phyloP scores from a whole-genome alignment of 2,113 vertebrate genomes.

The Rhineura floridana region DNA sequence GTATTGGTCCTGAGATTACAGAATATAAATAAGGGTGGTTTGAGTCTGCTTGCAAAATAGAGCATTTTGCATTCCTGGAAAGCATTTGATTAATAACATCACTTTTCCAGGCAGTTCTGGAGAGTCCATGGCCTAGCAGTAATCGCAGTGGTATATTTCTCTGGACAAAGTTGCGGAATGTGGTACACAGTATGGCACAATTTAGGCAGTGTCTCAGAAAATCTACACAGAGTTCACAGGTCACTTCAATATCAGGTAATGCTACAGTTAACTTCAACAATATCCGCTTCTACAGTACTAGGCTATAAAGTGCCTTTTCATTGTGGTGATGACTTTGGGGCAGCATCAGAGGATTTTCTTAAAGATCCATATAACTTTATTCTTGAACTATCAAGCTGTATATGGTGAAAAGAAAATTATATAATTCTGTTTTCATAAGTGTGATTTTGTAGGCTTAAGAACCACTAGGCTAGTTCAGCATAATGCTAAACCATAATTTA shows the following conservation, averaged over 20 bases:
- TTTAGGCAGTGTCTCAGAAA: conserved; percentile 85
- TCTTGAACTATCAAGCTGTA: conserved; percentile 1
- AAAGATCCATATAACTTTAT: conserved; percentile 11
- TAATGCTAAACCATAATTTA: too few species aligned
- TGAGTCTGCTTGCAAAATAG: neutral
- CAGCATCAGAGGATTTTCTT: neutral
- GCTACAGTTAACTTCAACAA: conserved; percentile 14
- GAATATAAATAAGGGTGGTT: neutral
- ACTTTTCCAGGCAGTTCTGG: conserved; percentile 87
- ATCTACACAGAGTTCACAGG: conserved; percentile 61
- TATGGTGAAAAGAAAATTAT: conserved; percentile 16
- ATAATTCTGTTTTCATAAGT: conserved; percentile 8
- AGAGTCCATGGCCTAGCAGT: conserved; percentile 93
- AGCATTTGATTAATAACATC: neutral
- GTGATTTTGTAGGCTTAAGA: conserved; percentile 1
- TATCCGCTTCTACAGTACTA: conserved; percentile 44
- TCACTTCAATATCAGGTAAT: conserved; percentile 80
- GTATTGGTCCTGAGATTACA: neutral
- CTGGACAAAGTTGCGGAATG: conserved; percentile 95
- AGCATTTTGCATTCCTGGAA: neutral
- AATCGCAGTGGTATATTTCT: conserved; percentile 94
- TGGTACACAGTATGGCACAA: conserved; percentile 87
- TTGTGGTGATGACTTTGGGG: neutral
- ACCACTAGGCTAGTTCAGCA: too few species aligned
- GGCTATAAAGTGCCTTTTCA: conserved; percentile 24